Evolutionary conservation across 2,888 invertebrate species (phyloP), one percentile per base, ranked within the genome.

Genomic region (Ametastegia equiseti): DNA sequence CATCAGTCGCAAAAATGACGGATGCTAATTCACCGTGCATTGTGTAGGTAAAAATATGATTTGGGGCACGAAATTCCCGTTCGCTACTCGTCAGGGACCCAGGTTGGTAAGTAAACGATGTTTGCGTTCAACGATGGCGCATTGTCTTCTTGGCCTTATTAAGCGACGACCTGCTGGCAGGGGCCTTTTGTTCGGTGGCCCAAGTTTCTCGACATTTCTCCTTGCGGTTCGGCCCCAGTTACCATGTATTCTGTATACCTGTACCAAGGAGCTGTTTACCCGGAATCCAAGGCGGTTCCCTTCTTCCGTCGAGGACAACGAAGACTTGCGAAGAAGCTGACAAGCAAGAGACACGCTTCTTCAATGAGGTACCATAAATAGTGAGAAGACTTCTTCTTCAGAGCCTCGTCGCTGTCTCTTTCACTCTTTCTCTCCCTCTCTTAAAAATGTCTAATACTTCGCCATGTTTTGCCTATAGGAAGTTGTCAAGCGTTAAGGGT

Each of bases 141-240:
- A 75, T 75, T 75, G 54, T 75, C 19, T 75, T 75, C 75, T 75
- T 33, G 60, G 78, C 47, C 78, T 60, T 60, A 78, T 78, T 78
- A 63, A 78, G 33, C 63, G 60, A 57, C 63, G 60, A 78, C 60
- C 78, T 78, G 78, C 78, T 78, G 78, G 78, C 63, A 78, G 63
- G n/a, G 36, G 60, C 47, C 78, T 78, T 78, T 78, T 78, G 78
- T 78, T 78, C 60, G 60, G 42, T 57, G 78, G 63, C 60, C 78
- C 39, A 78, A 63, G 78, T 78, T 78, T 78, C 78, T 57, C 45
- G 78, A 54, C 78, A 78, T 78, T 78, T 63, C 39, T 57, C 45
- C 60, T 63, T 13, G 42, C 42, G 60, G 57, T 75, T 78, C 60
- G 78, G 78, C 78, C 57, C 39, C 60, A 78, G 57, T 78, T 78